Evolutionary conservation across 1,140 invertebrate species (phyloP).

Genomic region (Drosophila pseudoobscura): DNA sequence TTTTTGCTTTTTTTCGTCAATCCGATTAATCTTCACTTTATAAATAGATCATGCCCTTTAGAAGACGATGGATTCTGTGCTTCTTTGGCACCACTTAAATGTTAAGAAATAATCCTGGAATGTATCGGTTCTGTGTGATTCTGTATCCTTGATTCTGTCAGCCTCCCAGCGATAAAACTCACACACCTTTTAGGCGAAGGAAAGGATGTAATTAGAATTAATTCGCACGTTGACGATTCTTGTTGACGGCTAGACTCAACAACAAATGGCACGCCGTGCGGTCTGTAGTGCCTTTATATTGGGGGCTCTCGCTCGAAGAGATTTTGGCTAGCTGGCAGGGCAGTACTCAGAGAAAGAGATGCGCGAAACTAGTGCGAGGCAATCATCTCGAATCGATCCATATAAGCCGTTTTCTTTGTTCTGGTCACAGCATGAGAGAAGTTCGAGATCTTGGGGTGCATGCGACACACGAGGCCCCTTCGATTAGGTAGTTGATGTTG

Average conservation of each 20-base stretch:
- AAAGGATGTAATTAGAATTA: slow-evolving; percentile 68
- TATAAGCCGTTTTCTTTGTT: slow-evolving; percentile 72
- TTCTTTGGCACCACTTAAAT: not conserved
- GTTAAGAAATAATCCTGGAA: not conserved
- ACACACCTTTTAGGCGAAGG: slow-evolving; percentile 75
- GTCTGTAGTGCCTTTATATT: slow-evolving; percentile 72
- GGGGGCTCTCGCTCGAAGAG: slow-evolving; percentile 41
- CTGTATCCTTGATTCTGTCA: slow-evolving; percentile 13
- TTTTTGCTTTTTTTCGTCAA: slow-evolving; percentile 3
- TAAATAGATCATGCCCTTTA: slow-evolving; percentile 23
- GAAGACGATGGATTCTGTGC: not conserved
- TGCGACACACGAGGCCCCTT: slow-evolving; percentile 30
- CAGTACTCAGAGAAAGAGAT: slow-evolving; percentile 34
- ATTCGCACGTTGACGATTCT: slow-evolving; percentile 72
- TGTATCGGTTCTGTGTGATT: not conserved
- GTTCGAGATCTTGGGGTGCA: not conserved
- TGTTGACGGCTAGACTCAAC: slow-evolving; percentile 81
- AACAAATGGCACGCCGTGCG: slow-evolving; percentile 78
- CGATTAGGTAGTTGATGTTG: not conserved
- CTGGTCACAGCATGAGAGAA: slow-evolving; percentile 20
- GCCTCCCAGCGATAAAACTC: slow-evolving; percentile 1
- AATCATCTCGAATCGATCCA: slow-evolving; percentile 69
- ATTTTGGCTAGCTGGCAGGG: slow-evolving; percentile 24
- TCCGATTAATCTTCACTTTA: slow-evolving; percentile 30
- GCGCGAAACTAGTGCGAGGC: slow-evolving; percentile 33